phyloP scores from a whole-genome alignment of 2,797 vertebrate genomes.

The Pangasius larnaudii region DNA sequence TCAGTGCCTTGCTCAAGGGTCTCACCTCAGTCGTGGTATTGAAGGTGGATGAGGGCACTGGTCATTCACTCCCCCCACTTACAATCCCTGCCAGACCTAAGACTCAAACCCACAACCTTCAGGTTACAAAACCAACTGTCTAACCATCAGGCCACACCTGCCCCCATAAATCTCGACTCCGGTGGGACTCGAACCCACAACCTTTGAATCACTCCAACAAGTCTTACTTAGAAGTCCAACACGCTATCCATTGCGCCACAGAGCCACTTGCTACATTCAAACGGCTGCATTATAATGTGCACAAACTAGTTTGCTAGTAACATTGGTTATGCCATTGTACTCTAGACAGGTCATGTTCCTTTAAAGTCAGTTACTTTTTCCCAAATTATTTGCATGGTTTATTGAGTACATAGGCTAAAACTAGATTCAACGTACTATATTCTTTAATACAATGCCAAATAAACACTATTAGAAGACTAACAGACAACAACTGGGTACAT shows the following conservation, averaged over 20 bases:
- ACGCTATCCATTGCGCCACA: slow-evolving; percentile 96
- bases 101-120: no score
- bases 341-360: background rate
- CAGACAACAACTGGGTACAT: slow-evolving; percentile 27
- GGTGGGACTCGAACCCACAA: slow-evolving; percentile 89
- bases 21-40: no score
- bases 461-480: slow-evolving; percentile 19
- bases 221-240: slow-evolving; percentile 81
- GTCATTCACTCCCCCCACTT: no score
- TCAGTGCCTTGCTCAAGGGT: no score
- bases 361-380: background rate
- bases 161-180: slow-evolving; percentile 67
- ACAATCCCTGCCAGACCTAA: no score
- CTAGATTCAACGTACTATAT: background rate
- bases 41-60: no score
- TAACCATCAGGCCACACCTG: no score
- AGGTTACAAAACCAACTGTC: no score
- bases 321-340: no score
- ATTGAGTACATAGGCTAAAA: background rate
- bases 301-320: background rate
- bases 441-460: background rate
- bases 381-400: background rate
- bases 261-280: slow-evolving; percentile 77
- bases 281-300: background rate
- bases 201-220: slow-evolving; percentile 76